Percentiles rank a stretch among this genome's conserved stretches.
phyloP scores from a whole-genome alignment of 1,140 invertebrate genomes.

The Magallana ariakensis region DNA sequence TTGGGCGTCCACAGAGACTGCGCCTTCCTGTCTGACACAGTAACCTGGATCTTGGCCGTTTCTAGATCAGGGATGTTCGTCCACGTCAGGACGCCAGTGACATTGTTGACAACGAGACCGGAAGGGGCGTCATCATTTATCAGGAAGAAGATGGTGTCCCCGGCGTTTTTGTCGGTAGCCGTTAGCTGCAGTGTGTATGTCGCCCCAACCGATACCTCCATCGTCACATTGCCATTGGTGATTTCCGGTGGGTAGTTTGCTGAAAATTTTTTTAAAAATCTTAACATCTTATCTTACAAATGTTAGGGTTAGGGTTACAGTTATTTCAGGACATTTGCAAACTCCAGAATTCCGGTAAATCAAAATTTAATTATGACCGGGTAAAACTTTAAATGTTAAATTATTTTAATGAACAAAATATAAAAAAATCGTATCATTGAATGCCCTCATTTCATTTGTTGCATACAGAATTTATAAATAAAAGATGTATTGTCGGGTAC shows the following conservation, averaged over 20 bases:
- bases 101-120: constrained; percentile 50
- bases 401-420: no score
- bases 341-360: no score
- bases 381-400: no score
- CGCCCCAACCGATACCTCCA: constrained; percentile 56
- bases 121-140: constrained; percentile 45
- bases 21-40: constrained; percentile 59
- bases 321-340: no score
- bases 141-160: constrained; percentile 58
- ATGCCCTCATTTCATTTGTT: no score
- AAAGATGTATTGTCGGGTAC: no score
- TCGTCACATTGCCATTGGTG: constrained; percentile 45
- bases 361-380: no score
- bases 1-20: constrained; percentile 56
- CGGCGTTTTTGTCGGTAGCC: constrained; percentile 52
- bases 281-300: no score
- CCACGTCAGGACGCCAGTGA: constrained; percentile 44
- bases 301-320: no score
- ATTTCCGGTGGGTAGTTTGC: constrained; percentile 60
- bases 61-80: constrained; percentile 44
- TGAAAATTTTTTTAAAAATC: neutral
- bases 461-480: no score
- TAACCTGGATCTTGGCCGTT: constrained; percentile 36
- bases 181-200: constrained; percentile 50
- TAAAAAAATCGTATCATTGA: no score